phyloP scores from a whole-genome alignment of 2,113 vertebrate species.

The Tupaia chinensis region DNA sequence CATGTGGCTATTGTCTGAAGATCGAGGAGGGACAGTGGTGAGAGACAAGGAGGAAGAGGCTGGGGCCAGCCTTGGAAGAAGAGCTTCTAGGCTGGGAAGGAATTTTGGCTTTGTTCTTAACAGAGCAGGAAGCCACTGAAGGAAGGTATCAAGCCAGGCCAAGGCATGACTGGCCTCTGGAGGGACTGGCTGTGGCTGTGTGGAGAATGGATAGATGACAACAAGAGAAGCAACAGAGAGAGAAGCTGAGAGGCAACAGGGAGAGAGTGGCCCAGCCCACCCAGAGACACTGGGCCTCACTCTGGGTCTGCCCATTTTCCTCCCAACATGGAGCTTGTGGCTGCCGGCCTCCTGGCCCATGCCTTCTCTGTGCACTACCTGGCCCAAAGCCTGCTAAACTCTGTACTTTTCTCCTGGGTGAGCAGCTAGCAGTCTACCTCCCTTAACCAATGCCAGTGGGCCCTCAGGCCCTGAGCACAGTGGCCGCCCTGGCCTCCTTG shows the following conservation, averaged over 20 bases:
- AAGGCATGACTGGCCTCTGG: neutral
- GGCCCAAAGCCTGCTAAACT: neutral
- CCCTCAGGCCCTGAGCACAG: neutral
- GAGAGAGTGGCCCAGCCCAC: neutral
- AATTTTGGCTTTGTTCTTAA: neutral
- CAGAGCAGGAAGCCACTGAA: neutral
- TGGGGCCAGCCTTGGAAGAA: neutral
- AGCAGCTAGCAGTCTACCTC: rapidly evolving
- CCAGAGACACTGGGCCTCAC: neutral
- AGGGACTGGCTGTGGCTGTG: neutral
- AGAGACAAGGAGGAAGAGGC: neutral
- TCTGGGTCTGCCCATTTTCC: neutral
- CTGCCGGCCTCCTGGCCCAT: neutral
- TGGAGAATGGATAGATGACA: neutral
- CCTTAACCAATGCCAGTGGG: neutral
- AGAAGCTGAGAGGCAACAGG: neutral
- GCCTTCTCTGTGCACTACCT: neutral
- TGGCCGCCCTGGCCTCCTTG: neutral
- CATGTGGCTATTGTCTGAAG: neutral
- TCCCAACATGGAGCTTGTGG: neutral
- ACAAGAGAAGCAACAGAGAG: neutral
- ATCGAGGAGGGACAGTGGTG: no score
- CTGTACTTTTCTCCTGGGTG: neutral
- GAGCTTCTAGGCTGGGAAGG: neutral
- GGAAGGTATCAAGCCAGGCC: neutral